Conservation (phyloP, 1,140 invertebrate species). For the Asobara japonica region DNA sequence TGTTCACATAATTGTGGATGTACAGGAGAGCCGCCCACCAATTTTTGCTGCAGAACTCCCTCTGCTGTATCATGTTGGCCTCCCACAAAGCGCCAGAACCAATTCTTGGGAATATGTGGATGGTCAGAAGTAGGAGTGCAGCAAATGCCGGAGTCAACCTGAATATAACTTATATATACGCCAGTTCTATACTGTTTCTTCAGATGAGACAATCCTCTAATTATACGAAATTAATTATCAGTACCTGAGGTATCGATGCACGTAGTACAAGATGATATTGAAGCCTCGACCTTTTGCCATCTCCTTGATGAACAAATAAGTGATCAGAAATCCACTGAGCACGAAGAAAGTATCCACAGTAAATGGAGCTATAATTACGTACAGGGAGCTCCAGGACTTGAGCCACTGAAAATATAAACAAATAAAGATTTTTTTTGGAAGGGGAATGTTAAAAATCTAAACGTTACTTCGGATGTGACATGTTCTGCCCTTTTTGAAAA, state of each 20-base stretch:
- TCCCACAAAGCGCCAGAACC: slow-evolving; percentile 63
- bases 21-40: slow-evolving; percentile 73
- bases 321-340: slow-evolving; percentile 71
- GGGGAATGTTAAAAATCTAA: neutral
- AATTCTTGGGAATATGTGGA: slow-evolving; percentile 55
- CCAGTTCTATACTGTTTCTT: too few species aligned
- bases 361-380: slow-evolving; percentile 54
- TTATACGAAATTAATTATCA: neutral
- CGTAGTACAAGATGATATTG: slow-evolving; percentile 51
- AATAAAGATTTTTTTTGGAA: neutral
- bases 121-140: slow-evolving; percentile 57
- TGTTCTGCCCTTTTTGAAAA: too few species aligned
- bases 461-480: neutral
- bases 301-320: slow-evolving; percentile 68
- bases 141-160: slow-evolving; percentile 66
- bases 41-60: slow-evolving; percentile 57
- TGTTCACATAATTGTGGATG: slow-evolving; percentile 69
- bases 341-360: slow-evolving; percentile 70
- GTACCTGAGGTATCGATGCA: slow-evolving; percentile 56
- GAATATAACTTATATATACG: too few species aligned
- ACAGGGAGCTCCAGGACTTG: slow-evolving; percentile 37
- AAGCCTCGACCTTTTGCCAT: slow-evolving; percentile 53
- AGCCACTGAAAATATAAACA: slow-evolving; percentile 37
- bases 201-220: neutral
- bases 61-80: slow-evolving; percentile 31